phyloP scores from a whole-genome alignment of 1,140 invertebrate genomes.

The Sycophaga agraensis region DNA sequence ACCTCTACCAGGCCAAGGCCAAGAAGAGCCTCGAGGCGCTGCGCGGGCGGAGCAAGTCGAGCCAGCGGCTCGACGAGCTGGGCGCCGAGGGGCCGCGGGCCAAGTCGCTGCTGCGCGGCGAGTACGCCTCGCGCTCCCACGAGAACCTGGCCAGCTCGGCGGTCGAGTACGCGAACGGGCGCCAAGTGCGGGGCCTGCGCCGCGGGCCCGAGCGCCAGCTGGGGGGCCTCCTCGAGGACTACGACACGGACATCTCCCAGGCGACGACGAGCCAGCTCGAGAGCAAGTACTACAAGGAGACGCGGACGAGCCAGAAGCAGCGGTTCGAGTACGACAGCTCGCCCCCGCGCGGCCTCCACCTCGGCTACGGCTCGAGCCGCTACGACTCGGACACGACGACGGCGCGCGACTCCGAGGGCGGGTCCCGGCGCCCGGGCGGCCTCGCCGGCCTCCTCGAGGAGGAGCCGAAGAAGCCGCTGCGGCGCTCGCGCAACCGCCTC shows the following conservation, averaged over 20 bases:
- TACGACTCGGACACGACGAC: constrained; percentile 54
- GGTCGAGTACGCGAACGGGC: constrained; percentile 40
- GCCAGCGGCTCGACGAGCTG: constrained; percentile 49
- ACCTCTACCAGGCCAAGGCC: constrained; percentile 28
- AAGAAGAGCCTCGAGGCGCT: constrained; percentile 48
- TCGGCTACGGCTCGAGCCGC: constrained; percentile 47
- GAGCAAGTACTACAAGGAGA: constrained; percentile 51
- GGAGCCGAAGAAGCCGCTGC: constrained; percentile 46
- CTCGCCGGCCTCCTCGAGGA: constrained; percentile 34
- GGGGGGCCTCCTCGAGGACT: constrained; percentile 50
- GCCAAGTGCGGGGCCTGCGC: constrained; percentile 12
- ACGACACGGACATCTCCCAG: constrained; percentile 54
- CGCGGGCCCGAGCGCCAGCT: constrained; percentile 31
- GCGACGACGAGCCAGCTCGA: constrained; percentile 50
- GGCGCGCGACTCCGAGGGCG: constrained; percentile 33
- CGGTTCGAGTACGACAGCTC: constrained; percentile 51
- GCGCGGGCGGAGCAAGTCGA: constrained; percentile 51
- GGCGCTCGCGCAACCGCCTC: constrained; percentile 45
- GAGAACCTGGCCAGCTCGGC: constrained; percentile 49
- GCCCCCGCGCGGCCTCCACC: constrained; percentile 40
- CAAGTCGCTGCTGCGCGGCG: constrained; percentile 38
- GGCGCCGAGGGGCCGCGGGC: constrained; percentile 40
- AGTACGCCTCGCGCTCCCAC: constrained; percentile 49
- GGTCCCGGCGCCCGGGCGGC: neutral
- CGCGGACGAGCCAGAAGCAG: constrained; percentile 45